Percentiles rank a stretch among this genome's conserved stretches.
Conservation (phyloP, 2,797 vertebrate species). For the Fratercula arctica region DNA sequence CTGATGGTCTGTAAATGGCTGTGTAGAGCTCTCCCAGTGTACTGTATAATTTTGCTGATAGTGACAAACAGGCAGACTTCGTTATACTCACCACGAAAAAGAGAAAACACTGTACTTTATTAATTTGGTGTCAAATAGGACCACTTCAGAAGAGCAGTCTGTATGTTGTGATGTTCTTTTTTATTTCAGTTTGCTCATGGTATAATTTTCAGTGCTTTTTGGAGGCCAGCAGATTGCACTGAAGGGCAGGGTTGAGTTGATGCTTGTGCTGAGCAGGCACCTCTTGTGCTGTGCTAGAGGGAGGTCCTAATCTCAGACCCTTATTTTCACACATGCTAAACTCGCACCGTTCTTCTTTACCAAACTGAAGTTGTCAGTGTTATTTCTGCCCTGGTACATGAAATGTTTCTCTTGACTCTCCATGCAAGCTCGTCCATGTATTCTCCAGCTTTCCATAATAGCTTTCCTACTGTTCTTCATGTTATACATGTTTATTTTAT, state of each 20-base stretch:
- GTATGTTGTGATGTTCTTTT: not conserved
- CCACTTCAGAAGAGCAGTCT: not conserved
- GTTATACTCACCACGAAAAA: not conserved
- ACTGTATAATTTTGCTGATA: not conserved
- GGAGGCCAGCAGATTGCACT: not conserved
- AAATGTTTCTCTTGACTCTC: not conserved
- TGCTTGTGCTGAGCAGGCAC: not conserved
- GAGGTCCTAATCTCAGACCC: not conserved
- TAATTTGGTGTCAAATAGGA: not conserved
- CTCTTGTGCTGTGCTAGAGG: not conserved
- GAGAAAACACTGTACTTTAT: not conserved
- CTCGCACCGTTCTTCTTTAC: not conserved
- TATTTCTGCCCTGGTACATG: not conserved
- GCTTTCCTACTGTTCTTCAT: not conserved
- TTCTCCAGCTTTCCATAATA: not conserved
- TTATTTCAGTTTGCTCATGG: not conserved
- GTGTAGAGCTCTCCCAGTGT: not conserved
- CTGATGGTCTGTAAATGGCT: not conserved
- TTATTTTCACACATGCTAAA: not conserved
- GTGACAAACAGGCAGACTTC: fast-evolving
- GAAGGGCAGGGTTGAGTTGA: not conserved
- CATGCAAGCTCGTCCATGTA: not conserved
- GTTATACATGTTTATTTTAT: not conserved
- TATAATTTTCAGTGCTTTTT: not conserved
- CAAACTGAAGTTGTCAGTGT: not conserved